Evolutionary conservation across 2,797 vertebrate species (phyloP).

Genomic region (Microtus obscurus): DNA sequence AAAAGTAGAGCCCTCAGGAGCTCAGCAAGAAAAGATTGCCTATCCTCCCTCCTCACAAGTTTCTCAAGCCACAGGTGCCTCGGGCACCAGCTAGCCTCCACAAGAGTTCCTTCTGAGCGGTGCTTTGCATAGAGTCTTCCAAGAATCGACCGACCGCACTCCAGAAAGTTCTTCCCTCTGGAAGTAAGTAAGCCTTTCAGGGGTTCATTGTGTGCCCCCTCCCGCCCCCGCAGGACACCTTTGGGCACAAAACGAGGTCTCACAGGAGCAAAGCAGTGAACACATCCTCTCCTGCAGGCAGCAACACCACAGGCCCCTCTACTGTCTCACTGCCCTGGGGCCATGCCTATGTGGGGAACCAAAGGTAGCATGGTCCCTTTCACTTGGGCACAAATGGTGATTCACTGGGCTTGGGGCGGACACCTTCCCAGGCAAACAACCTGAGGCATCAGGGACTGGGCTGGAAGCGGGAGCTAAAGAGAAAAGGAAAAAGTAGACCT

Average conservation of each 20-base stretch:
- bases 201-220: too few relatives aligned
- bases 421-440: not conserved
- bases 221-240: not conserved
- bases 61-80: conserved; percentile 65
- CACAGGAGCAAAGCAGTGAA: not conserved
- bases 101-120: not conserved
- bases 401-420: not conserved
- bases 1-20: not conserved
- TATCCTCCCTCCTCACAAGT: conserved; percentile 23
- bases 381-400: conserved; percentile 57
- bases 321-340: not conserved
- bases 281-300: not conserved
- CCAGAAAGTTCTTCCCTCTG: not conserved
- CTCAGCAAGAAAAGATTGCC: not conserved
- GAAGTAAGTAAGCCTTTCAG: not conserved
- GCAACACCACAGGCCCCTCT: not conserved
- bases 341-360: not conserved
- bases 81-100: not conserved
- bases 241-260: not conserved
- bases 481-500: not conserved
- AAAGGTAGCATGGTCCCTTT: not conserved
- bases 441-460: not conserved
- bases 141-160: not conserved
- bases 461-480: not conserved
- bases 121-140: not conserved